A percentile compares a stretch with the other conserved stretches of the same genome.
Evolutionary conservation across 2,797 vertebrate species (phyloP).

Genomic region (Lateolabrax maculatus): DNA sequence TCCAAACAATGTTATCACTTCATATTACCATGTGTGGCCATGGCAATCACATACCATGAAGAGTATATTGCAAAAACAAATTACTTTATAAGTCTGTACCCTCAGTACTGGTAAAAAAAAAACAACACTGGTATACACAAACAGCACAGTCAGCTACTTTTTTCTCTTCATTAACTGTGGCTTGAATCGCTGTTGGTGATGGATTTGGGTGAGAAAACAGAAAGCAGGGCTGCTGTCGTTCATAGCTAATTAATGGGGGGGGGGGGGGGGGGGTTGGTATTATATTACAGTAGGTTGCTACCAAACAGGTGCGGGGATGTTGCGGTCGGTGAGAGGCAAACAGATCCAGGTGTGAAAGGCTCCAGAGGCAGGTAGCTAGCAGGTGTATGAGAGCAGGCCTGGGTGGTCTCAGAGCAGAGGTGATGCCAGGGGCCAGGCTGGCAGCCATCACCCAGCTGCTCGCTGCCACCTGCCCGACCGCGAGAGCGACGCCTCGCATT

Average conservation of each 20-base stretch:
- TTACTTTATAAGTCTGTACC: background rate
- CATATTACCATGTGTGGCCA: too few relatives aligned
- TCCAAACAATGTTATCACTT: too few relatives aligned
- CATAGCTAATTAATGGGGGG: slow-evolving; percentile 57
- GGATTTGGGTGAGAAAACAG: slow-evolving; percentile 26
- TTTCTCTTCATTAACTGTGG: slow-evolving; percentile 15
- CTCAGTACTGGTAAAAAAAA: background rate
- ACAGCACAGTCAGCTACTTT: background rate
- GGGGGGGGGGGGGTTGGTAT: slow-evolving; percentile 17
- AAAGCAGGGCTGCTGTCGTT: slow-evolving; percentile 33
- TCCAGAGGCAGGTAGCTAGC: slow-evolving; percentile 67
- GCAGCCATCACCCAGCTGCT: slow-evolving; percentile 75
- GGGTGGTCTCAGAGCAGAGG: slow-evolving; percentile 72
- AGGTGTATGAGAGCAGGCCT: slow-evolving; percentile 68
- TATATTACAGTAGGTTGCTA: slow-evolving; percentile 26
- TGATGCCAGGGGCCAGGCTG: slow-evolving; percentile 66
- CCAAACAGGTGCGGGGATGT: slow-evolving; percentile 63
- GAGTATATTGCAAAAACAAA: background rate
- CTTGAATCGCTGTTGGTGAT: slow-evolving; percentile 9
- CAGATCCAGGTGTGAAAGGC: slow-evolving; percentile 69
- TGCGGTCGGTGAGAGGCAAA: slow-evolving; percentile 47
- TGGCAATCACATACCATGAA: too few relatives aligned
- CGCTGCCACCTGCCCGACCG: slow-evolving; percentile 68
- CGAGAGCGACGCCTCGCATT: slow-evolving; percentile 42
- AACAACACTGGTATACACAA: background rate